phyloP scores from a whole-genome alignment of 2,888 invertebrate genomes.

The Brachypterus glaber region DNA sequence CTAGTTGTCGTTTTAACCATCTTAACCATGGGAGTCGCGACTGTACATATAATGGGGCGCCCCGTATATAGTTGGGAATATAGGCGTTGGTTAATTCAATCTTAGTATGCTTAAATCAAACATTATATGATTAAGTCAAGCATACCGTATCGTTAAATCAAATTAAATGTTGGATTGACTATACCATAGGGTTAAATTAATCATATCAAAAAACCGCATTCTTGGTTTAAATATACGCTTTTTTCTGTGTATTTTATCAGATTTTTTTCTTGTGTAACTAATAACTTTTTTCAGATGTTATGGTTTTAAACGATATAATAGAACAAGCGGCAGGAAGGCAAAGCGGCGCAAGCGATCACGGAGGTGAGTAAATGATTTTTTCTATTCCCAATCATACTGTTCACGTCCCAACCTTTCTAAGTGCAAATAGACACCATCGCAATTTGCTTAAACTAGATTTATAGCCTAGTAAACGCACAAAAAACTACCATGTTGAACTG shows the following conservation, averaged over 20 bases:
- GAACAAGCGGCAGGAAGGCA: conserved; percentile 89
- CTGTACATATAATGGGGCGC: too few species aligned
- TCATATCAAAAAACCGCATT: too few species aligned
- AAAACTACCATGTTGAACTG: conserved; percentile 10
- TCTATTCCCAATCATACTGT: conserved; percentile 2
- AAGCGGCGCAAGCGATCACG: conserved; percentile 76
- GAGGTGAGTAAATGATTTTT: conserved; percentile 54
- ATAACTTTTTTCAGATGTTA: conserved; percentile 61
- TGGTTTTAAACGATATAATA: conserved; percentile 94
- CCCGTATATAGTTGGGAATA: too few species aligned
- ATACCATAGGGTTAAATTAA: too few species aligned
- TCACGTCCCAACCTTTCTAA: conserved; percentile 7
- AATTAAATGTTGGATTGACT: too few species aligned
- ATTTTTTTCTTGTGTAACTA: not conserved
- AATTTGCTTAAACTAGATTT: conserved; percentile 36
- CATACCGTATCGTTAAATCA: too few species aligned
- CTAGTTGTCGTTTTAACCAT: too few species aligned
- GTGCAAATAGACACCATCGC: conserved; percentile 38
- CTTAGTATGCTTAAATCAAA: too few species aligned
- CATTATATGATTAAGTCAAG: too few species aligned
- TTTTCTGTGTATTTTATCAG: not conserved
- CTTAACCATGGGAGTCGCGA: too few species aligned
- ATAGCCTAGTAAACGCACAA: conserved; percentile 26
- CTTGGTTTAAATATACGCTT: too few species aligned
- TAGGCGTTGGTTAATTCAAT: too few species aligned